Evolutionary conservation across 2,888 invertebrate genomes (phyloP).

Genomic region (Hipparchia semele): DNA sequence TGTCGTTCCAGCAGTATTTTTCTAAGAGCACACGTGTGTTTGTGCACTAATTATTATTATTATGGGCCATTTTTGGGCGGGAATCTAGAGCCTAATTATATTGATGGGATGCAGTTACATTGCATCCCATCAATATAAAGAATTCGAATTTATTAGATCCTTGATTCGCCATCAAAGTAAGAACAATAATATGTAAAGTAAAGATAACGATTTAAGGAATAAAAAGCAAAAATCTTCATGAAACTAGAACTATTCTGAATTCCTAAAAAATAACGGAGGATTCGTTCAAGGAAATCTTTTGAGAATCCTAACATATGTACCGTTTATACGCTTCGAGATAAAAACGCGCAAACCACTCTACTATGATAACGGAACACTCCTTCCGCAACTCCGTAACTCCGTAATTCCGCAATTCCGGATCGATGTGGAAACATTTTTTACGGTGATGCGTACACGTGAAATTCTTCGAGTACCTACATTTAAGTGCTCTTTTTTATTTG

Average conservation of each 20-base stretch:
- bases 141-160: no score
- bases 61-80: no score
- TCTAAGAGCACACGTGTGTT: no score
- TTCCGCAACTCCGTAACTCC: not conserved
- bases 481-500: not conserved
- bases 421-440: not conserved
- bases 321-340: slow-evolving; percentile 4
- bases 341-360: slow-evolving; percentile 10
- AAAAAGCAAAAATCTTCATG: not conserved
- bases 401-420: not conserved
- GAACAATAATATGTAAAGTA: no score
- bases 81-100: no score
- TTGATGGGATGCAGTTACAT: no score
- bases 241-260: not conserved
- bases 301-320: slow-evolving; percentile 6
- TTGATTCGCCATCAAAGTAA: no score
- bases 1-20: no score
- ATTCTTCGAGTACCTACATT: slow-evolving; percentile 1
- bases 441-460: not conserved
- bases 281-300: not conserved
- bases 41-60: no score
- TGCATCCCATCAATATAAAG: no score
- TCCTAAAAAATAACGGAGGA: not conserved
- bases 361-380: slow-evolving; percentile 6
- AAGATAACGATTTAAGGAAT: no score